Base-by-base conservation (phyloP, 2,888 invertebrate species). In the Acrobasis suavella region DNA sequence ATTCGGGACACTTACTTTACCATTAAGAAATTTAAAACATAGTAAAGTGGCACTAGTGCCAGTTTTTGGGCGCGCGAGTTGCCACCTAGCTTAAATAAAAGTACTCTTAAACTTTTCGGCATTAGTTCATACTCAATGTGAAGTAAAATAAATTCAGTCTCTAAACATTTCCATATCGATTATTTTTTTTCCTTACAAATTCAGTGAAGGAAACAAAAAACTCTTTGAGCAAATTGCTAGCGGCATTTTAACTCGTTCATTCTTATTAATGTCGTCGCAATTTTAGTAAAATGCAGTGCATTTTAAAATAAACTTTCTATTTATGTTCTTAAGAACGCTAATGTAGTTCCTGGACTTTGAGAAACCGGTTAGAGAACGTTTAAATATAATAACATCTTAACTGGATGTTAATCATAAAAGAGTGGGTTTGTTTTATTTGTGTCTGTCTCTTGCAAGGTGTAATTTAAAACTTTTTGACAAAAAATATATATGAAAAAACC, bases 221-320 rank as follows among this genome's bases (percentile, higher is more conserved):
- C 64, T 60, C 66, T 72, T 71, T 72, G 70, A 74, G 64, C 68
- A 65, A 68, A 69, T 66, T 64, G 69, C 74, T 69, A 50, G 63
- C 50, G 67, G 76, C 74, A 63, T 69, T 65, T 59, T 65, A 67
- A 70, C 69, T 70, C 67, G 54, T 69, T 70, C 62, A 64, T 67
- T 65, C 69, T 72, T 69, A 69, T 71, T 68, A 69, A 52, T 63
- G 65, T 67, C 68, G 71, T 69, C 67, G 55, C 65, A 63, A 64
- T 66, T 73, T 64, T 67, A 69, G 63, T 65, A 58, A 66, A 67
- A 71, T 76, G 75, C 74, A 80, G 75, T 81, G 80, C 75, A 69
- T 66, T 69, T 63, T 64, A 65, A 67, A 68, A 46, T 46, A n/a
- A n/a, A n/a, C n/a, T n/a, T n/a, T n/a, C n/a, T n/a, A n/a, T n/a